Conservation (phyloP, 2,797 vertebrate species). For the Pantherophis vulpinus region DNA sequence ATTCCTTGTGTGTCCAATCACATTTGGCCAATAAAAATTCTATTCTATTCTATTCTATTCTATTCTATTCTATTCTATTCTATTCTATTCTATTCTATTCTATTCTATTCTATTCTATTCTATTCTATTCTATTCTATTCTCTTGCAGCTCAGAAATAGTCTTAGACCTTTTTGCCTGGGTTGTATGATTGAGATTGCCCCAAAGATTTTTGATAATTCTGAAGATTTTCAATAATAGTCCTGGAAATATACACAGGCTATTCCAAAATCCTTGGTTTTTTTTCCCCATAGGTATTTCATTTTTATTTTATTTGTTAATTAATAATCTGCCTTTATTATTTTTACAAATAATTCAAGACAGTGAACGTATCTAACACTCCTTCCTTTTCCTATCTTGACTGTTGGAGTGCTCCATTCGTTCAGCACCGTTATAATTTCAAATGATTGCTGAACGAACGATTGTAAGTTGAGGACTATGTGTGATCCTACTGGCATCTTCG, state of each 20-base stretch:
- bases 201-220: not conserved
- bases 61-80: too few relatives aligned
- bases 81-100: too few relatives aligned
- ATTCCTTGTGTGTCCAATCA: too few relatives aligned
- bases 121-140: not conserved
- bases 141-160: not conserved
- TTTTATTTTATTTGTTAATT: too few relatives aligned
- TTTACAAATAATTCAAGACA: too few relatives aligned
- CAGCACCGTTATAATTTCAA: not conserved
- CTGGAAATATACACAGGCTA: not conserved
- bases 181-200: not conserved
- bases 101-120: too few relatives aligned
- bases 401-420: too few relatives aligned
- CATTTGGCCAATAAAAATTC: too few relatives aligned
- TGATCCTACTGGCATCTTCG: not conserved
- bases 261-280: not conserved
- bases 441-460: not conserved
- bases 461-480: not conserved
- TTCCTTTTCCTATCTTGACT: too few relatives aligned
- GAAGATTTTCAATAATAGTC: not conserved
- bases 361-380: too few relatives aligned
- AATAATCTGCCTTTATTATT: too few relatives aligned
- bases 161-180: not conserved
- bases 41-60: too few relatives aligned
- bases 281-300: not conserved